Evolutionary conservation across 2,888 invertebrate genomes (phyloP), one percentile per base, ranked within the genome.

Genomic region (Pasiphila rectangulata): DNA sequence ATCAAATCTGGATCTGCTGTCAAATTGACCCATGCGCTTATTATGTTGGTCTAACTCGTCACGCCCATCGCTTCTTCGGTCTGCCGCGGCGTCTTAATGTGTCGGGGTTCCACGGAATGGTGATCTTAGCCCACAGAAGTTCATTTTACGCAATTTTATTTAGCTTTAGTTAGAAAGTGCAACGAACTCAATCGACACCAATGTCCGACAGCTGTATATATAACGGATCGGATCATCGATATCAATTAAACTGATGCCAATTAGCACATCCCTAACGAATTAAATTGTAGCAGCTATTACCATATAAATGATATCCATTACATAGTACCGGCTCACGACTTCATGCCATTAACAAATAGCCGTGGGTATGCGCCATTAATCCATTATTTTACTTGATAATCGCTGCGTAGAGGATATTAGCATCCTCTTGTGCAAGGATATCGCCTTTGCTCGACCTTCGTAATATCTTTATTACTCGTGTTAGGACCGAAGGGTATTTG

Each of bases 241-340:
- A 24, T 24, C 29, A 23, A 36, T 9, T n/a, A 4, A n/a, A n/a
- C n/a, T n/a, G n/a, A n/a, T n/a, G 7, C n/a, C 15, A 6, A 6
- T n/a, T 3, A 9, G 24, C 21, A 29, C 46, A 37, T 41, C 41
- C 30, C 41, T 47, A 21, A 10, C 29, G 36, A 37, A 42, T 42
- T 6, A 19, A 32, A 38, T 42, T 47, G 30, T 42, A 16, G 32
- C 3, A 30, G 27, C 37, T 25, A 32, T 42, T 37, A 37, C 10
- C 47, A 47, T 37, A 42, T 4, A 25, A 42, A 47, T 42, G 30
- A 42, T 42, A 47, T 47, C 23, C 15, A 40, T 46, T 40, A 30
- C 40, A 15, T 10, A 13, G 30, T 38, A 9, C n/a, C n/a, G 38
- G 20, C 7, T 20, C 25, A 27, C 19, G 20, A 16, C 21, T 29